Conservation (phyloP, 2,797 vertebrate species). For the Tapirus indicus region DNA sequence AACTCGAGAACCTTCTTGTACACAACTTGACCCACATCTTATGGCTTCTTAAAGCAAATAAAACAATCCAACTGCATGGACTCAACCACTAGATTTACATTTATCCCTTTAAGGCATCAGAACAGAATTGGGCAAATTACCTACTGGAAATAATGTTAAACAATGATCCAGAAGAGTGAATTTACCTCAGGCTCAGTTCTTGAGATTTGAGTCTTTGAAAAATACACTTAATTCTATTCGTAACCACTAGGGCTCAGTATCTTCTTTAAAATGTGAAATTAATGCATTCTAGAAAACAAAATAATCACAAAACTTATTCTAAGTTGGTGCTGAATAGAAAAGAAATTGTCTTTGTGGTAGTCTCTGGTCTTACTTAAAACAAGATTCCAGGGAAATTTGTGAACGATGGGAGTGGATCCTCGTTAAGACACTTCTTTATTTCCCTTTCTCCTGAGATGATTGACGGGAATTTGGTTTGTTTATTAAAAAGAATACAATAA, state of each 20-base stretch:
- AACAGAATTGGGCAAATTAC: neutral
- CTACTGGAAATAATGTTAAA: neutral
- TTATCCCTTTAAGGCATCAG: slow-evolving; percentile 16
- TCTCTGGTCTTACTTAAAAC: neutral
- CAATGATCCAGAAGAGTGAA: neutral
- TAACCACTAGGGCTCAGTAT: slow-evolving; percentile 76
- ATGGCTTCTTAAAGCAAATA: neutral
- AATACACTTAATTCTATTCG: slow-evolving; percentile 50
- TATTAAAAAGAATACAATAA: slow-evolving; percentile 17
- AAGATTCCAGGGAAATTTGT: neutral
- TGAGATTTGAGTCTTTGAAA: slow-evolving; percentile 16
- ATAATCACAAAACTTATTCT: neutral
- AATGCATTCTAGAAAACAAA: slow-evolving; percentile 50
- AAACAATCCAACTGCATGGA: neutral
- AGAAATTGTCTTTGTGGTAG: neutral
- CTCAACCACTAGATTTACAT: neutral
- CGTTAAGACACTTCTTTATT: neutral
- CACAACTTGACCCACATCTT: neutral
- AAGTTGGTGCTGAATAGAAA: neutral
- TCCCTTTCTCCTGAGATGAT: neutral
- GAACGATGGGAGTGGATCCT: neutral
- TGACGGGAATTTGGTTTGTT: neutral
- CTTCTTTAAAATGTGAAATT: slow-evolving; percentile 74
- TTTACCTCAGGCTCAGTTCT: neutral
- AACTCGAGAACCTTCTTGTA: slow-evolving; percentile 1